phyloP scores from a whole-genome alignment of 2,888 invertebrate species.

The Mamestra brassicae region DNA sequence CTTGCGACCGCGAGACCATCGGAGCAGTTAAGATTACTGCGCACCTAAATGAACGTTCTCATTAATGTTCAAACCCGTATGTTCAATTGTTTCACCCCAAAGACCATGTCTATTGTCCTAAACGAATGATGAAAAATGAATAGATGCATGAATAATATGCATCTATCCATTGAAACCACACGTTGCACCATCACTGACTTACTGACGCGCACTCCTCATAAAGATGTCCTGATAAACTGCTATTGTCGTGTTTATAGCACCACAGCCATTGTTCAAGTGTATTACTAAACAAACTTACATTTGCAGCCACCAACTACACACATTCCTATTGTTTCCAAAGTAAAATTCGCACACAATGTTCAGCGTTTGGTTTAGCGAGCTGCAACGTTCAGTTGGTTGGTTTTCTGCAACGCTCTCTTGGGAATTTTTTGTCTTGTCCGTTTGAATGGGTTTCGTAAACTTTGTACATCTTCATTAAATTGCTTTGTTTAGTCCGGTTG shows the following conservation, averaged over 20 bases:
- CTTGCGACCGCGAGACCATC: no score
- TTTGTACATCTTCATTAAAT: slow-evolving; percentile 33
- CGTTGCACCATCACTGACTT: slow-evolving; percentile 47
- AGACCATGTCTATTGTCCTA: slow-evolving; percentile 19
- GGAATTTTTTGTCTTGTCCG: slow-evolving; percentile 45
- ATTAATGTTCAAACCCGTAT: neutral
- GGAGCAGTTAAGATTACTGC: no score
- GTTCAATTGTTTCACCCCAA: slow-evolving; percentile 19
- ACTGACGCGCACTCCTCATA: slow-evolving; percentile 56
- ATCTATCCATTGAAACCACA: slow-evolving; percentile 19
- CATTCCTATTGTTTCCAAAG: slow-evolving; percentile 15
- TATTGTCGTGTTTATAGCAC: slow-evolving; percentile 56
- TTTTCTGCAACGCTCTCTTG: slow-evolving; percentile 33
- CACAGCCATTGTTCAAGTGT: slow-evolving; percentile 54
- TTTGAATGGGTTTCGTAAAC: slow-evolving; percentile 48
- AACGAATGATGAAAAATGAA: no score
- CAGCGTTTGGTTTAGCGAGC: neutral
- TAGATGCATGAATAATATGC: no score
- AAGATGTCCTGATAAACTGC: slow-evolving; percentile 62
- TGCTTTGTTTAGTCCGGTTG: slow-evolving; percentile 34
- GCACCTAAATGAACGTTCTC: no score
- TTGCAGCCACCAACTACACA: slow-evolving; percentile 18
- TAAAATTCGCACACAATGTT: neutral
- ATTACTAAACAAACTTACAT: slow-evolving; percentile 34
- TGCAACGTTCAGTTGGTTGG: slow-evolving; percentile 33